Percentiles rank a stretch among this genome's conserved stretches.
phyloP scores from a whole-genome alignment of 2,797 vertebrate genomes.

The Urocyon cinereoargenteus region DNA sequence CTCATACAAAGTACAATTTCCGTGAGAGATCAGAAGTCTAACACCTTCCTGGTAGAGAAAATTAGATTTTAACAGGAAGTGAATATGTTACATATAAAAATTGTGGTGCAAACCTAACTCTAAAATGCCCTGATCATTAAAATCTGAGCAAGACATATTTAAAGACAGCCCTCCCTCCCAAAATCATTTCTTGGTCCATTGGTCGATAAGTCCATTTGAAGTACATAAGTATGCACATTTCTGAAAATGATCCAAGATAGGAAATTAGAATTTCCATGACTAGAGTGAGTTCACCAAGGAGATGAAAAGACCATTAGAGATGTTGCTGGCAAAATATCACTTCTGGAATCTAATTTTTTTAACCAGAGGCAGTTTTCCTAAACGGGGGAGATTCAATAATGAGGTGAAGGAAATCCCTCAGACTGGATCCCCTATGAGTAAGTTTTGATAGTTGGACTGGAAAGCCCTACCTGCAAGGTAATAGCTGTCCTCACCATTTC shows the following conservation, averaged over 20 bases:
- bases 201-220: conserved; percentile 71
- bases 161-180: neutral
- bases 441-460: neutral
- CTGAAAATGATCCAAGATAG: conserved; percentile 64
- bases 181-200: conserved; percentile 71
- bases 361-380: conserved; percentile 3
- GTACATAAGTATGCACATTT: conserved; percentile 46
- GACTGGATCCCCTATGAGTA: neutral
- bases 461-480: neutral
- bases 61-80: conserved; percentile 71
- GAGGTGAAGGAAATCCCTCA: neutral
- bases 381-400: neutral
- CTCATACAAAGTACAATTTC: conserved; percentile 53
- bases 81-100: conserved; percentile 67
- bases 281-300: conserved; percentile 61
- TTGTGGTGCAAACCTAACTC: conserved; percentile 57
- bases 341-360: conserved; percentile 51
- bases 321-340: conserved; percentile 64
- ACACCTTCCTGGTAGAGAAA: conserved; percentile 58
- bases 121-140: conserved; percentile 64
- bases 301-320: conserved; percentile 62
- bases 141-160: conserved; percentile 67
- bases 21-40: conserved; percentile 60
- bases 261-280: conserved; percentile 71
- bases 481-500: conserved; percentile 15